phyloP scores from a whole-genome alignment of 1,140 invertebrate species.

The Leptonema lineaticorne region DNA sequence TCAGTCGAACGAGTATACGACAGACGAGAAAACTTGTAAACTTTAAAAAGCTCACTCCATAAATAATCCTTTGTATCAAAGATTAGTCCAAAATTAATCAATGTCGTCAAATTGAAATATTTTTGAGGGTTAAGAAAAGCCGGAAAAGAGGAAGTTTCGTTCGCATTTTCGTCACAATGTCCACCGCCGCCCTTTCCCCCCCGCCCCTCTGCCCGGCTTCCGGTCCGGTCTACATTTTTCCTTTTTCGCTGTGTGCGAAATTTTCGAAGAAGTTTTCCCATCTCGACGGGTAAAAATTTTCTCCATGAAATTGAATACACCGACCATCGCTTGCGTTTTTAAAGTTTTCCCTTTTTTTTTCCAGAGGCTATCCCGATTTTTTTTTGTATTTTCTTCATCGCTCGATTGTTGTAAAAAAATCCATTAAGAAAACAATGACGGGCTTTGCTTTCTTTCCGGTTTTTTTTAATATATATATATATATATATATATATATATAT shows the following conservation, averaged over 20 bases:
- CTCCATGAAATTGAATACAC: conserved; percentile 10
- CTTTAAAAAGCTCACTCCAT: not conserved
- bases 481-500: too few relatives aligned
- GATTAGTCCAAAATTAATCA: conserved; percentile 11
- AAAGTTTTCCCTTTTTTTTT: not conserved
- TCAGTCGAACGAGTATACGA: too few relatives aligned
- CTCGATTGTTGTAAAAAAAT: not conserved
- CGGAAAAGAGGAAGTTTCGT: not conserved
- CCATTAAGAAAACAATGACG: too few relatives aligned
- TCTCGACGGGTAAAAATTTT: not conserved
- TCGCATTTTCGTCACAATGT: not conserved
- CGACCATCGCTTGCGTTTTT: not conserved
- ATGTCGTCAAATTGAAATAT: conserved; percentile 6
- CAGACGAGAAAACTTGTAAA: not conserved
- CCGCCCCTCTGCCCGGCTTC: not conserved
- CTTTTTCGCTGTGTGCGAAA: not conserved
- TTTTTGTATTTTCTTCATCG: not conserved
- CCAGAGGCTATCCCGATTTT: not conserved
- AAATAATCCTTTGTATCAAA: not conserved
- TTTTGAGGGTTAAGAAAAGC: not conserved
- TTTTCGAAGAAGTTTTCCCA: conserved; percentile 1
- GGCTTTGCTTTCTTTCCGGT: too few relatives aligned
- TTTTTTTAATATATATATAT: too few relatives aligned
- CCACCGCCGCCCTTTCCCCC: not conserved
- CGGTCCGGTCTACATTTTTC: too few relatives aligned